These are phyloP conservation scores for Leptoteleia sp. DNA, from an alignment of 1,140 invertebrate species.

Conservation along the genomic window DNA sequence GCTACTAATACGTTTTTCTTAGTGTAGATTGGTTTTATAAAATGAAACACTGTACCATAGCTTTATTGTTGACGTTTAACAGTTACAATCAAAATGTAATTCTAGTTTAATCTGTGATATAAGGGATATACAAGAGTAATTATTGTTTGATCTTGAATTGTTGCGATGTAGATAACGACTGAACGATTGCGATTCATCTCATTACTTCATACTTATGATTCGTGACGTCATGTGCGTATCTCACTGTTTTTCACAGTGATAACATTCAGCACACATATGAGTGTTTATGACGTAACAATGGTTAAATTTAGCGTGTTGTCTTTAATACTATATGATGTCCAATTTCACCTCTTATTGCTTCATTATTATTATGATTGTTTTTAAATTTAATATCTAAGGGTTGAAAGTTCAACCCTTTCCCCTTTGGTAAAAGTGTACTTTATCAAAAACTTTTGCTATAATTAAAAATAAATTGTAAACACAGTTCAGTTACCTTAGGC, in stretches of 20 bases:
- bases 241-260: no score
- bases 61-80: slow-evolving; percentile 39
- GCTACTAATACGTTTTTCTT: no score
- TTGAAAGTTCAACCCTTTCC: no score
- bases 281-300: no score
- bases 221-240: not conserved
- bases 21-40: slow-evolving; percentile 29
- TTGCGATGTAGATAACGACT: slow-evolving; percentile 5
- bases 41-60: slow-evolving; percentile 17
- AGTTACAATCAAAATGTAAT: slow-evolving; percentile 47
- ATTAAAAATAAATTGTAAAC: no score
- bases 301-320: no score
- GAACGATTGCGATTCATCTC: not conserved
- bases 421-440: no score
- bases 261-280: no score
- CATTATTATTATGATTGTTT: not conserved
- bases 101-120: slow-evolving; percentile 53
- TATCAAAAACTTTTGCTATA: no score
- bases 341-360: not conserved
- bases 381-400: not conserved
- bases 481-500: no score
- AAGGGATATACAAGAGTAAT: slow-evolving; percentile 11
- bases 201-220: not conserved
- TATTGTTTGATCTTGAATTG: slow-evolving; percentile 16
- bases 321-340: not conserved